Conservation (phyloP, 2,113 vertebrate species). For the Indicator maculatus region DNA sequence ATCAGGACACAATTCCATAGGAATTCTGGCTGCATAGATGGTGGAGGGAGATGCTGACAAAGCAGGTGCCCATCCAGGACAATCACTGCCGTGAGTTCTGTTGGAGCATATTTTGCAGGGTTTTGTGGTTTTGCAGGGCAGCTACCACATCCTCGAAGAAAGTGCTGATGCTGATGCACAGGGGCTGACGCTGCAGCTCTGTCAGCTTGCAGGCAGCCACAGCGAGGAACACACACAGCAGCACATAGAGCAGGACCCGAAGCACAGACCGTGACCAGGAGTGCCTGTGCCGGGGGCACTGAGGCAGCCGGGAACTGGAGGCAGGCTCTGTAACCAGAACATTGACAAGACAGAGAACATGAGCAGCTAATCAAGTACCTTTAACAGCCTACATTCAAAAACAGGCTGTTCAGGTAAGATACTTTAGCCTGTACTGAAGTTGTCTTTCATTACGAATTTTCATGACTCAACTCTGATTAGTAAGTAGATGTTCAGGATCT, state of each 20-base stretch:
- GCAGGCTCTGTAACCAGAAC: constrained; percentile 57
- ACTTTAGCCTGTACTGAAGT: not conserved
- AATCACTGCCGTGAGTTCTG: constrained; percentile 80
- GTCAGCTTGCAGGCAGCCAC: constrained; percentile 82
- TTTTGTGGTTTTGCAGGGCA: constrained; percentile 83
- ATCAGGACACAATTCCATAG: constrained; percentile 90
- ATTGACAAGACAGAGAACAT: not conserved
- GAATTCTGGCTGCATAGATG: constrained; percentile 82
- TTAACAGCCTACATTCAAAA: not conserved
- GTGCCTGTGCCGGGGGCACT: constrained; percentile 53
- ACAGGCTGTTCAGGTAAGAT: not conserved
- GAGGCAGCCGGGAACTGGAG: constrained; percentile 58
- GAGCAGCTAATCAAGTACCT: not conserved
- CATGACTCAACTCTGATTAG: not conserved
- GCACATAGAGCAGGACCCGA: constrained; percentile 77
- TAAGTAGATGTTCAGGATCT: not conserved
- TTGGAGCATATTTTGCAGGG: constrained; percentile 83
- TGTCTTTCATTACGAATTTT: not conserved
- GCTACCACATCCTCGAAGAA: constrained; percentile 81
- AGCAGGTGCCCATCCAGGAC: constrained; percentile 14
- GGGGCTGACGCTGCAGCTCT: constrained; percentile 79
- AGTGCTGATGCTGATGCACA: constrained; percentile 81
- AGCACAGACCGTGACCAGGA: constrained; percentile 73
- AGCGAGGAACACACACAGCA: constrained; percentile 73
- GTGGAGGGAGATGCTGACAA: constrained; percentile 70